phyloP scores from a whole-genome alignment of 2,113 vertebrate species.

The Callithrix jacchus region DNA sequence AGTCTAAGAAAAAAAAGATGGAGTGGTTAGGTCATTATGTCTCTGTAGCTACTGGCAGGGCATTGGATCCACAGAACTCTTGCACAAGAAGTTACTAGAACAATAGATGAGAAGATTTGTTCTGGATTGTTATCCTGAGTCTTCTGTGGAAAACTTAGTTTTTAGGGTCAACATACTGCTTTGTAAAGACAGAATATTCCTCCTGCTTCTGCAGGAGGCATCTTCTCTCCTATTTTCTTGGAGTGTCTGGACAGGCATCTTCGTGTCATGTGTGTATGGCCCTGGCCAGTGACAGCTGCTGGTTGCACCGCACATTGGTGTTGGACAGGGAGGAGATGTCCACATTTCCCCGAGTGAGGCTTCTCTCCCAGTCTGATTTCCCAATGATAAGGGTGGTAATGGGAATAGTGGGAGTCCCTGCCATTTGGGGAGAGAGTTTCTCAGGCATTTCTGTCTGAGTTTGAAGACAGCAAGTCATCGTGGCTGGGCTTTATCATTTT shows the following conservation, averaged over 20 bases:
- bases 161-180: not conserved
- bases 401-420: not conserved
- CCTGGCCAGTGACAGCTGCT: no score
- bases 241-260: not conserved
- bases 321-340: not conserved
- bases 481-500: not conserved
- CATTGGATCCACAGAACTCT: not conserved
- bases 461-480: not conserved
- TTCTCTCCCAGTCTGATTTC: not conserved
- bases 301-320: fast-evolving
- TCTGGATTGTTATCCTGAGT: not conserved
- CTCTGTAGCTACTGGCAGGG: not conserved
- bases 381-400: not conserved
- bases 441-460: not conserved
- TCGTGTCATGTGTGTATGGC: not conserved
- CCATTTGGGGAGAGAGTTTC: not conserved
- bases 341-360: not conserved
- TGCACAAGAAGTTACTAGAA: not conserved
- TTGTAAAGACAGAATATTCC: not conserved
- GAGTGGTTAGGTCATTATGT: not conserved
- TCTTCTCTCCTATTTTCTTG: not conserved
- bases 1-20: not conserved
- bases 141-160: not conserved
- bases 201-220: not conserved
- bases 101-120: not conserved